These are phyloP conservation scores for Poeciliopsis turrubarensis DNA, from an alignment of 2,113 vertebrate genomes.

Conservation along the genomic window DNA sequence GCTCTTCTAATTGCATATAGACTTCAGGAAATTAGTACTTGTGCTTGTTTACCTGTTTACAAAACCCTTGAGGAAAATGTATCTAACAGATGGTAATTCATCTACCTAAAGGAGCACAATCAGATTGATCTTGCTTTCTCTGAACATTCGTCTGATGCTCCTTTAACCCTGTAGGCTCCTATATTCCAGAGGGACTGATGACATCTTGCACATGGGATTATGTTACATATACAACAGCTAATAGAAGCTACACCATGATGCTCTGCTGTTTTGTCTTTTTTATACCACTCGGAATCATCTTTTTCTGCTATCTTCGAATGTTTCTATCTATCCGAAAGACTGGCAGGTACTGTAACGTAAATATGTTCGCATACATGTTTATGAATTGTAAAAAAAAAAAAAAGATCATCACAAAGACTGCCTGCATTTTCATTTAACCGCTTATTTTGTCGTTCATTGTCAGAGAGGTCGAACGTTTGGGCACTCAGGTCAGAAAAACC, in stretches of 20 bases:
- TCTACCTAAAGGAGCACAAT: not conserved
- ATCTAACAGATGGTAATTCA: not conserved
- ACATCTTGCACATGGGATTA: slow-evolving; percentile 97
- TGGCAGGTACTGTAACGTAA: slow-evolving; percentile 75
- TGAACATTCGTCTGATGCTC: not conserved
- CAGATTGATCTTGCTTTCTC: not conserved
- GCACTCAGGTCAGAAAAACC: slow-evolving; percentile 79
- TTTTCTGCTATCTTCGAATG: slow-evolving; percentile 91
- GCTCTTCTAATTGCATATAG: too few relatives aligned
- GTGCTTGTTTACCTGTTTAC: too few relatives aligned
- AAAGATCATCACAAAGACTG: not conserved
- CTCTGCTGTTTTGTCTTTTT: slow-evolving; percentile 95
- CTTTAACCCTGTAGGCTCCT: slow-evolving; percentile 80
- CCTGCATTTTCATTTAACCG: not conserved
- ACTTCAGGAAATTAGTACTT: too few relatives aligned
- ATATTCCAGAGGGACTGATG: slow-evolving; percentile 91
- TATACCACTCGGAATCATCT: slow-evolving; percentile 87
- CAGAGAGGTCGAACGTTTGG: slow-evolving; percentile 84
- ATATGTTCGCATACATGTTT: not conserved
- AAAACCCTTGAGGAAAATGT: too few relatives aligned
- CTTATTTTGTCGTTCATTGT: not conserved
- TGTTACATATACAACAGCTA: slow-evolving; percentile 84
- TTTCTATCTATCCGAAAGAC: slow-evolving; percentile 88
- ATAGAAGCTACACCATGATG: slow-evolving; percentile 91
- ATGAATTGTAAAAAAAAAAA: too few relatives aligned